Base-by-base conservation (phyloP, 2,888 invertebrate species). In the Scaptomyza flava region DNA sequence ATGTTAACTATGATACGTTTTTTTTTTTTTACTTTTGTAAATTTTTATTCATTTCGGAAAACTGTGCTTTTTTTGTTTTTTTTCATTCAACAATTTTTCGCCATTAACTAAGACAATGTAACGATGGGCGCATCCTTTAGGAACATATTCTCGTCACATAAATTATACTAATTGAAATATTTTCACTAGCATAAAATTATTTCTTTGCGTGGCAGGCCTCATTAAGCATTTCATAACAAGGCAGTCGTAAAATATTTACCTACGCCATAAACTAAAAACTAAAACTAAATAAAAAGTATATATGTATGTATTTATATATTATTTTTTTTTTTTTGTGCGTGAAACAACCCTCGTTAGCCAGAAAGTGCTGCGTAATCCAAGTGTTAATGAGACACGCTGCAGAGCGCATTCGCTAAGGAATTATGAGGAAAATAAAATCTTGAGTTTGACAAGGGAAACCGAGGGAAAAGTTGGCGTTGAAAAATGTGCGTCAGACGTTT, bases 141-240 rank as follows among this genome's bases (percentile, higher is more conserved):
- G 23, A 0, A 23, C 4, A 4, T n/a, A n/a, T n/a, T n/a, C n/a
- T 4, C 58, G 50, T 62, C 66, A 62, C 79, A 84, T 87, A 83
- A 84, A 87, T 87, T 77, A 45, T 53, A 79, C 82, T 87, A 84
- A 87, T 85, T 85, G 79, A 76, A 87, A 72, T 27, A 77, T 69
- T 69, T 69, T 72, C 54, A 60, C 17, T 64, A 54, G 68, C 73
- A 80, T 70, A 53, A 58, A 80, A 71, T 68, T 54, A 60, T 67
- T 59, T 1, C 8, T 9, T 31, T 56, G n/a, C 33, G 68, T 53
- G 81, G 69, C 72, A 68, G 56, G 71, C 64, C 76, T 79, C 79
- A 87, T 87, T 79, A 81, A 74, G 54, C 42, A 72, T 76, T 87
- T 80, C 73, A 79, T 84, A 83, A 81, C 75, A 84, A 71, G 62